Evolutionary conservation across 2,888 invertebrate genomes (phyloP), one percentile per base, ranked within the genome.

Genomic region (Leptothorax acervorum): DNA sequence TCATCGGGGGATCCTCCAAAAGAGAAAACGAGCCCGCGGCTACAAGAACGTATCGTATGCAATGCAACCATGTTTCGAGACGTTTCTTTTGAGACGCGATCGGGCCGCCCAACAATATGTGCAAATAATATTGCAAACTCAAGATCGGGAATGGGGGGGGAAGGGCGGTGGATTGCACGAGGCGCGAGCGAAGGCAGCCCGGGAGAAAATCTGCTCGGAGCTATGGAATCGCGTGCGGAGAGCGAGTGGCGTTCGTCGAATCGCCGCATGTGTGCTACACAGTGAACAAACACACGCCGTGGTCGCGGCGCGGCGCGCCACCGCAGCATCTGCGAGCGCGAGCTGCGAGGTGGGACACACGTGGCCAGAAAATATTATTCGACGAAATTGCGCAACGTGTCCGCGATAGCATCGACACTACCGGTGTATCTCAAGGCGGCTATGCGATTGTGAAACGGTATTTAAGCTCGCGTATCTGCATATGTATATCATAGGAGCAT

Each of bases 141-240:
- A 66, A 71, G 81, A 55, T 42, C 60, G 75, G 68, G 60, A 74
- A 68, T 23, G 51, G 48, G 28, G n/a, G 23, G 3, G 35, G 8
- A 3, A 1, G 23, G 23, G 23, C 60, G 60, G 2, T 8, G 57
- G 48, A 71, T 57, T 45, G 70, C 62, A 63, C 73, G 76, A 9
- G n/a, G n/a, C 23, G 53, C 39, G 23, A 18, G 3, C 6, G 28
- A 15, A 45, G 62, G 31, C 23, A 48, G 66, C 35, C 51, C 53
- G 53, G 82, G 75, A 76, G 82, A 75, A 76, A 82, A 82, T 79
- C 79, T 79, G 79, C 79, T 79, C 48, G 71, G 60, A 79, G 79
- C 79, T 79, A 71, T 60, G 71, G 79, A 71, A 71, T 79, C 39
- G 79, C 79, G 79, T 79, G 82, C 65, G 45, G 53, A 42, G n/a